A percentile compares a stretch with the other conserved stretches of the same genome.
Conservation (phyloP, 2,113 vertebrate genomes). For the Gopherus flavomarginatus region DNA sequence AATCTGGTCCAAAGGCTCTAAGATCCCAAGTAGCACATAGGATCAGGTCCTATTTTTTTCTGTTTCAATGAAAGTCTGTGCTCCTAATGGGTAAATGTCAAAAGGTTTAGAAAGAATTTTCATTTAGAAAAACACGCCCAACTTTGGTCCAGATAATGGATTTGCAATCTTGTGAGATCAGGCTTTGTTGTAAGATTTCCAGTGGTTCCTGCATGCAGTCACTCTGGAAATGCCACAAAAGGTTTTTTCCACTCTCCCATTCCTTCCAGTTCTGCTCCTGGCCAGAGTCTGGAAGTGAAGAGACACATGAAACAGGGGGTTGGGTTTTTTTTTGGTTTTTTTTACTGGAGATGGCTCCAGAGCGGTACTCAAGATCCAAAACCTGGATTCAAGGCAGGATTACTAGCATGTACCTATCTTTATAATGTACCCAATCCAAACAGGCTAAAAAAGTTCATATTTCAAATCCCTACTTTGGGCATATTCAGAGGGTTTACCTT, state of each 20-base stretch:
- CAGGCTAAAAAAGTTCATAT: background rate
- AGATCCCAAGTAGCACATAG: background rate
- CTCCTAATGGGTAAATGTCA: background rate
- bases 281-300: background rate
- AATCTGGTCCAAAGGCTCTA: background rate
- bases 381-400: background rate
- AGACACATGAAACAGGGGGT: fast-evolving
- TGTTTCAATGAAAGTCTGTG: background rate
- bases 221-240: background rate
- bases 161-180: background rate
- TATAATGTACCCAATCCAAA: background rate
- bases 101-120: background rate
- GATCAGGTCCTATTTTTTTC: fast-evolving
- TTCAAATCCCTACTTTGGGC: background rate
- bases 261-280: background rate
- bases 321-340: fast-evolving
- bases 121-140: background rate
- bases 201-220: background rate
- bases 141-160: background rate
- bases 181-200: background rate
- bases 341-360: background rate
- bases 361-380: background rate
- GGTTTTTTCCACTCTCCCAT: background rate
- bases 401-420: background rate
- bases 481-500: background rate